A percentile compares a stretch with the other conserved stretches of the same genome.
phyloP scores from a whole-genome alignment of 2,797 vertebrate genomes.

The Remorina albescens region DNA sequence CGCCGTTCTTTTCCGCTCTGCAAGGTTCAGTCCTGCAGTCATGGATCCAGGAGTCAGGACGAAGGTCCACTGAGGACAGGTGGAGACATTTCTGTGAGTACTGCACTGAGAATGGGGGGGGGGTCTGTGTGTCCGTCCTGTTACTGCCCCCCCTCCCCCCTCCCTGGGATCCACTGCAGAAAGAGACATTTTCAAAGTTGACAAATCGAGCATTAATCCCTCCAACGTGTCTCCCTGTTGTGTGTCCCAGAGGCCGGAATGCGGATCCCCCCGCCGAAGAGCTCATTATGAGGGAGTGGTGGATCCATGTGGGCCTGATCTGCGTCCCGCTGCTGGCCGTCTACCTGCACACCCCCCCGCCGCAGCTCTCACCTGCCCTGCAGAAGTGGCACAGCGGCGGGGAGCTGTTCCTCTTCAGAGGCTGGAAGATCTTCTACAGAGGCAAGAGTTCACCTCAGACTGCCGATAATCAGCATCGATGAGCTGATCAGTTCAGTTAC shows the following conservation, averaged over 20 bases:
- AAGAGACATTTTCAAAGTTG: too few species aligned
- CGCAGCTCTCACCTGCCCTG: constrained; percentile 89
- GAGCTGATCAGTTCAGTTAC: background rate
- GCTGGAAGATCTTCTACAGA: constrained; percentile 91
- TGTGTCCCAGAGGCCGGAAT: constrained; percentile 54
- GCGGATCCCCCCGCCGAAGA: constrained; percentile 47
- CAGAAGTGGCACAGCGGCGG: constrained; percentile 89
- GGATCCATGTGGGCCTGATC: constrained; percentile 91
- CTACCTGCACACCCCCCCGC: constrained; percentile 93
- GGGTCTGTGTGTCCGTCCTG: too few species aligned
- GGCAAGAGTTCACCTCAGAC: constrained; percentile 73
- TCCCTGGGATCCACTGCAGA: too few species aligned
- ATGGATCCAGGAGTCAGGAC: constrained; percentile 29
- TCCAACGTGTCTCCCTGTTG: background rate
- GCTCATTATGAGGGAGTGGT: constrained; percentile 93
- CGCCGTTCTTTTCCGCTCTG: constrained; percentile 1
- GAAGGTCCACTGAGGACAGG: constrained; percentile 48
- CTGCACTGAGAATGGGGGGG: too few species aligned
- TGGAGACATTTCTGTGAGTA: constrained; percentile 45
- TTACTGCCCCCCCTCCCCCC: too few species aligned
- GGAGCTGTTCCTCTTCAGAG: constrained; percentile 88
- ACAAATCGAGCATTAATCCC: background rate
- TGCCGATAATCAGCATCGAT: too few species aligned
- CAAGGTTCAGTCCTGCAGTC: constrained; percentile 28
- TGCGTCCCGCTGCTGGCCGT: constrained; percentile 91